Conservation (phyloP, 2,888 invertebrate genomes). For the Theretra japonica region DNA sequence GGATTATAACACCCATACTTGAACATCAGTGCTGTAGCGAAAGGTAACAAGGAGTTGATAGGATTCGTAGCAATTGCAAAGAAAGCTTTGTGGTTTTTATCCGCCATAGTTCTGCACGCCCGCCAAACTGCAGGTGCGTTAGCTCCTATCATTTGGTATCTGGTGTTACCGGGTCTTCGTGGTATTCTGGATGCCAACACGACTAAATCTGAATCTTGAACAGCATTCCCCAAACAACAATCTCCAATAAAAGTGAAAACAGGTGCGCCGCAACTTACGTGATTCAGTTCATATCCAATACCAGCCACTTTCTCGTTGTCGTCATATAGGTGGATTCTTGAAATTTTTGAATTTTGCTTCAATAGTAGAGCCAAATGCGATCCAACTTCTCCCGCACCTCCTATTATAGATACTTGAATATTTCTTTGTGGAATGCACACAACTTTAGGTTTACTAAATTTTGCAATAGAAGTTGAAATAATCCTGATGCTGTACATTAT, state of each 20-base stretch:
- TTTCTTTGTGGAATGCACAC: constrained; percentile 42
- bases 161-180: constrained; percentile 51
- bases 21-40: constrained; percentile 58
- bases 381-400: constrained; percentile 63
- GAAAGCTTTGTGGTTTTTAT: constrained; percentile 60
- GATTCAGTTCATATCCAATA: constrained; percentile 56
- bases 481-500: constrained; percentile 19
- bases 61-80: constrained; percentile 67
- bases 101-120: constrained; percentile 58
- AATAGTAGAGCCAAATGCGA: constrained; percentile 61
- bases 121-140: constrained; percentile 59
- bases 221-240: constrained; percentile 48
- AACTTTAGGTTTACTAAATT: constrained; percentile 29
- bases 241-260: constrained; percentile 52
- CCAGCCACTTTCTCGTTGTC: constrained; percentile 57
- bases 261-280: constrained; percentile 58
- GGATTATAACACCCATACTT: constrained; percentile 63
- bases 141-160: constrained; percentile 60
- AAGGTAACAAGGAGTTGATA: constrained; percentile 66
- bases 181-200: constrained; percentile 58
- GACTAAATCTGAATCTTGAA: constrained; percentile 57
- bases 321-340: constrained; percentile 60
- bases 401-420: constrained; percentile 66
- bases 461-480: constrained; percentile 30
- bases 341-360: constrained; percentile 60